A percentile compares a stretch with the other conserved stretches of the same genome.
Evolutionary conservation across 2,888 invertebrate species (phyloP).

Genomic region (Uloborus plumipes): DNA sequence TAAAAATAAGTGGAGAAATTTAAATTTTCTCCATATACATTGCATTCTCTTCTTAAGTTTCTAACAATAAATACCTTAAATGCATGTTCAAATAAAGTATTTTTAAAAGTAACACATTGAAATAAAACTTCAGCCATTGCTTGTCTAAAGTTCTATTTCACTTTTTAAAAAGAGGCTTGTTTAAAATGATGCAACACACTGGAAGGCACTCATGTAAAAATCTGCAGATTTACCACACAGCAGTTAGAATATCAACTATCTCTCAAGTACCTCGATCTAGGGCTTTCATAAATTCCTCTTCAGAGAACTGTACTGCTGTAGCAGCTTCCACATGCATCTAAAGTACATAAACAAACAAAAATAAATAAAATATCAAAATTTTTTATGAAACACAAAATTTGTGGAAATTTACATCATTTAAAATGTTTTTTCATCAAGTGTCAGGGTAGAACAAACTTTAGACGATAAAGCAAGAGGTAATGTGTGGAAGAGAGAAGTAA

Average conservation of each 20-base stretch:
- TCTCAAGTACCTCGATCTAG: slow-evolving; percentile 71
- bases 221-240: slow-evolving; percentile 12
- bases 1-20: too few species aligned
- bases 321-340: slow-evolving; percentile 73
- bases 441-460: too few species aligned
- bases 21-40: too few species aligned
- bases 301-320: slow-evolving; percentile 72
- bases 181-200: slow-evolving; percentile 27
- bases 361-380: background rate
- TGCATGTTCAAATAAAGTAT: too few species aligned
- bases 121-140: too few species aligned
- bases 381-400: background rate
- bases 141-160: background rate
- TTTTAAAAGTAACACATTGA: too few species aligned
- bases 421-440: too few species aligned
- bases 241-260: slow-evolving; percentile 9
- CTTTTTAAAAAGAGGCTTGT: background rate
- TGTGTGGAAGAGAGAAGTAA: too few species aligned
- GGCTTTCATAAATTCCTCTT: slow-evolving; percentile 73
- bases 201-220: slow-evolving; percentile 50
- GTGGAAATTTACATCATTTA: background rate
- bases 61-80: too few species aligned
- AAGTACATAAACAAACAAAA: slow-evolving; percentile 53
- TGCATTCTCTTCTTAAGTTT: too few species aligned
- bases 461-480: too few species aligned